Percentiles rank a stretch among this genome's conserved stretches.
Evolutionary conservation across 2,888 invertebrate genomes (phyloP).

Genomic region (Sminthurinus aureus): DNA sequence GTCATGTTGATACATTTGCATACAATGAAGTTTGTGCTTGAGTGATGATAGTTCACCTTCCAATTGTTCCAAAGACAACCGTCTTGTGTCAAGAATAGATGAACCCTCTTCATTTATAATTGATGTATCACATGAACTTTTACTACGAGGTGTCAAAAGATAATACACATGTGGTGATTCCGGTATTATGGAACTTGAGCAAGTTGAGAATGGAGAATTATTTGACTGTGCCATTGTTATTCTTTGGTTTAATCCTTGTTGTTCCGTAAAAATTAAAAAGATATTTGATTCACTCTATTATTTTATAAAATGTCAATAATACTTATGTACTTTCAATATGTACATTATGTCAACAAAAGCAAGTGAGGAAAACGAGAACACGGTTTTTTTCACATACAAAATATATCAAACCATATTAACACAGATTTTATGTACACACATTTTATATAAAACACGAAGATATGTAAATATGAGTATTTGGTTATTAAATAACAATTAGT

Average conservation of each 20-base stretch:
- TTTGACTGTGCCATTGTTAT: neutral
- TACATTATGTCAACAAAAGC: too few species aligned
- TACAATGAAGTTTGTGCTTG: constrained; percentile 31
- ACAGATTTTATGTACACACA: neutral
- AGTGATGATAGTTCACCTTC: constrained; percentile 25
- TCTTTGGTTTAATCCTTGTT: neutral
- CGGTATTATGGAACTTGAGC: neutral
- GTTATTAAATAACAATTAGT: neutral
- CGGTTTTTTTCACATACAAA: too few species aligned
- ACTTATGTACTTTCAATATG: too few species aligned
- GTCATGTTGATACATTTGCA: constrained; percentile 27
- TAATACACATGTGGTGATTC: constrained; percentile 14
- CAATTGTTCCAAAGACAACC: constrained; percentile 8
- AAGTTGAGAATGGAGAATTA: neutral
- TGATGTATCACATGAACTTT: neutral
- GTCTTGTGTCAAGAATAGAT: neutral
- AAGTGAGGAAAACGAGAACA: neutral
- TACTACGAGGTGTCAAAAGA: constrained; percentile 3
- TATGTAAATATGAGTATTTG: neutral
- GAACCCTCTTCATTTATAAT: neutral
- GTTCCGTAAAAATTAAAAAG: neutral
- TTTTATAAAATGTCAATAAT: neutral
- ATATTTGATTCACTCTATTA: neutral
- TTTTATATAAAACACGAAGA: neutral
- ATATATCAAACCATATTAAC: neutral